Evolutionary conservation across 2,888 invertebrate species (phyloP).

Genomic region (Mimachlamys varia): DNA sequence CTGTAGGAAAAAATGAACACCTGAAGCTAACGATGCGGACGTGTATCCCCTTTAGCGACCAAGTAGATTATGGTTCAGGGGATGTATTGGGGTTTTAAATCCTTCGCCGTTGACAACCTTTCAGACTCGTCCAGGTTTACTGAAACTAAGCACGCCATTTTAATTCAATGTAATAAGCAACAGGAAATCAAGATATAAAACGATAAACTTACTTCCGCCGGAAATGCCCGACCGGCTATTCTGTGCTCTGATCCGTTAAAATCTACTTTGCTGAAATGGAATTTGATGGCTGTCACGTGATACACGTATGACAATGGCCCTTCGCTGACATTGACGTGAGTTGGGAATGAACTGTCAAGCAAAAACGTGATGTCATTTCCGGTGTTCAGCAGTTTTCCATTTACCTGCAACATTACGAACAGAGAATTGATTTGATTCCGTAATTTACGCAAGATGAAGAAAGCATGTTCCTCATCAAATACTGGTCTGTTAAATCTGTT

Average conservation of each 20-base stretch:
- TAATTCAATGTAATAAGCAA: not conserved
- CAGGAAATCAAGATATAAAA: not conserved
- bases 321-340: constrained; percentile 95
- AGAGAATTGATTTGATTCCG: too few species aligned
- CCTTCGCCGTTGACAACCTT: not conserved
- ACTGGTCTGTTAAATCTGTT: not conserved
- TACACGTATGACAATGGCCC: constrained; percentile 98
- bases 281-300: constrained; percentile 96
- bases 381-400: constrained; percentile 94
- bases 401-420: constrained; percentile 86
- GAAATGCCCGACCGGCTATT: constrained; percentile 97
- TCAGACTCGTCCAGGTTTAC: not conserved
- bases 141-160: not conserved
- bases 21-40: too few species aligned
- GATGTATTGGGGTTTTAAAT: not conserved
- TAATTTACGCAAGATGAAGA: not conserved
- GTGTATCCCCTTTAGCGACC: too few species aligned
- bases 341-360: constrained; percentile 86
- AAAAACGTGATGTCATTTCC: constrained; percentile 97
- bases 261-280: constrained; percentile 86
- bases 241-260: constrained; percentile 98
- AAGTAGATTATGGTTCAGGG: too few species aligned
- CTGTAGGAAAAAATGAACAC: too few species aligned
- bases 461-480: not conserved
- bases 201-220: constrained; percentile 92